Evolutionary conservation across 2,113 vertebrate genomes (phyloP).

Genomic region (Cololabis saira): DNA sequence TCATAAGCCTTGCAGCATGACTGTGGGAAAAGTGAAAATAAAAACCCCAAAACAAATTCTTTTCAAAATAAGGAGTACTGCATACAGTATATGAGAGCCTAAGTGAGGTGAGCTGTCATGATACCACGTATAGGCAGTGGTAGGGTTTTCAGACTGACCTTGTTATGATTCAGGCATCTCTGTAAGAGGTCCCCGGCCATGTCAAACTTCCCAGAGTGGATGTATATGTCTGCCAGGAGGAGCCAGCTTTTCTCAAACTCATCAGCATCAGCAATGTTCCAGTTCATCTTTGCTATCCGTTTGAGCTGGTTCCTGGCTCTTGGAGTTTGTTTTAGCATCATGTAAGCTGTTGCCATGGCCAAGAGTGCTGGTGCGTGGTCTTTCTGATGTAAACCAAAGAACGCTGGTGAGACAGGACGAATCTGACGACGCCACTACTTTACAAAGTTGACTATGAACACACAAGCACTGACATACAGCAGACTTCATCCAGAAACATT

Average conservation of each 20-base stretch:
- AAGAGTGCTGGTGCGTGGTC: conserved; percentile 94
- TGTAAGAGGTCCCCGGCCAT: conserved; percentile 93
- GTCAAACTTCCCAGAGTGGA: conserved; percentile 96
- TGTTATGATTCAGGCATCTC: conserved; percentile 92
- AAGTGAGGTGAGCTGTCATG: background rate
- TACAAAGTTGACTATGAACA: background rate
- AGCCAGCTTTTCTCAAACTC: conserved; percentile 99
- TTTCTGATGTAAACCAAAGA: conserved; percentile 81
- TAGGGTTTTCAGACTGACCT: conserved; percentile 74
- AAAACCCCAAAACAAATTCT: conserved; percentile 34
- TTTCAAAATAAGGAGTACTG: background rate
- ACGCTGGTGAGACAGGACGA: conserved; percentile 29
- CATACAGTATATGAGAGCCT: background rate
- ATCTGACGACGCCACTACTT: background rate
- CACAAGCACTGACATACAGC: background rate
- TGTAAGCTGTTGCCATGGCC: conserved; percentile 96
- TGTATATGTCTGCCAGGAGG: conserved; percentile 96
- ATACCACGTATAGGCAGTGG: background rate
- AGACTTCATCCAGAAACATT: background rate
- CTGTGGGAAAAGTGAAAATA: conserved; percentile 70
- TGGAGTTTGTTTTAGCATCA: conserved; percentile 97
- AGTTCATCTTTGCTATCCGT: conserved; percentile 95
- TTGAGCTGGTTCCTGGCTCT: conserved; percentile 96
- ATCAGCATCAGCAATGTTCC: conserved; percentile 93
- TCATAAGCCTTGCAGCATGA: conserved; percentile 98